Evolutionary conservation across 2,797 vertebrate genomes (phyloP).

Genomic region (Crenichthys baileyi): DNA sequence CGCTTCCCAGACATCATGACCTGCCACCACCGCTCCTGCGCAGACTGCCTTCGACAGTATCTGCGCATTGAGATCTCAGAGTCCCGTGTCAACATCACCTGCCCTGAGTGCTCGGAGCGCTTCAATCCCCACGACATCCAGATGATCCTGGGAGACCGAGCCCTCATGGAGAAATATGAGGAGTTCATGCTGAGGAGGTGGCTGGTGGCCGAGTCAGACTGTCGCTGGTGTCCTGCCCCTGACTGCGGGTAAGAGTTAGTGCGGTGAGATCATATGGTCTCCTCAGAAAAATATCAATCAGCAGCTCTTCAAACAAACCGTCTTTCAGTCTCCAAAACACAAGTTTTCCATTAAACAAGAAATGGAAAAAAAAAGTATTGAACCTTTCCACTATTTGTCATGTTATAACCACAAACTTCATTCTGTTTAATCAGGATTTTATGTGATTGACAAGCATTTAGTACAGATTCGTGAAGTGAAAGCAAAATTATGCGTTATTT

Average conservation of each 20-base stretch:
- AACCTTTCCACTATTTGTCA: background rate
- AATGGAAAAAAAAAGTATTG: background rate
- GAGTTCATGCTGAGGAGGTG: slow-evolving; percentile 98
- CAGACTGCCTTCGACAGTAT: slow-evolving; percentile 97
- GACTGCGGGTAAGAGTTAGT: slow-evolving; percentile 91
- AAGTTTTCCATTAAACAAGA: background rate
- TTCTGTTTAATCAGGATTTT: background rate
- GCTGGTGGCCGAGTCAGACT: slow-evolving; percentile 96
- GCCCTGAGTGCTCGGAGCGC: slow-evolving; percentile 96
- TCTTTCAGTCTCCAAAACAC: background rate
- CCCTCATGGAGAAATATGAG: slow-evolving; percentile 98
- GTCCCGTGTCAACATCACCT: slow-evolving; percentile 97
- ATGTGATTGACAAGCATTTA: background rate
- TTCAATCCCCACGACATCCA: slow-evolving; percentile 98
- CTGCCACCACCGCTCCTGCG: slow-evolving; percentile 96
- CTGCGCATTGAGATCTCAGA: slow-evolving; percentile 98
- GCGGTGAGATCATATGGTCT: background rate
- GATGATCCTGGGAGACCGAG: slow-evolving; percentile 91
- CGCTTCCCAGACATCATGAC: slow-evolving; percentile 98
- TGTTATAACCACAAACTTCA: background rate
- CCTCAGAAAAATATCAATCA: background rate
- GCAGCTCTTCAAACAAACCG: too few species aligned
- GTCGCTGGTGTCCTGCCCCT: slow-evolving; percentile 97
- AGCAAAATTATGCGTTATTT: background rate
- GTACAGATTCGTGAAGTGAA: too few species aligned